A percentile compares a stretch with the other conserved stretches of the same genome.
These are phyloP conservation scores for Labeo calbasu DNA, from an alignment of 2,797 vertebrate genomes.

Conservation along the genomic window DNA sequence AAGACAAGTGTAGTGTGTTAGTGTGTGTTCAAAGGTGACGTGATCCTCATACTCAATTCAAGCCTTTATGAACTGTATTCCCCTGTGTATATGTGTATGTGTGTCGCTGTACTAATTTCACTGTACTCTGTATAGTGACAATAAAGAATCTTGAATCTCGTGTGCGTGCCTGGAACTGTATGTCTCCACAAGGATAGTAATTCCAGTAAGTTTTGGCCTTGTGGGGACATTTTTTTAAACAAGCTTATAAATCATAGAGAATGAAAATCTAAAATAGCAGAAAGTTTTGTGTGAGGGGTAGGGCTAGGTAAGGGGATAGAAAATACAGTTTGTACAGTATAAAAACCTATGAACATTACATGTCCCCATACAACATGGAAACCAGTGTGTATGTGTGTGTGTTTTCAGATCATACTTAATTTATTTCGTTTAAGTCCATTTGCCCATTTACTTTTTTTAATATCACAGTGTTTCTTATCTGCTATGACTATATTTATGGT, in stretches of 20 bases:
- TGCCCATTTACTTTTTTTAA: neutral
- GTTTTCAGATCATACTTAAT: neutral
- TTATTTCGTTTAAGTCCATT: neutral
- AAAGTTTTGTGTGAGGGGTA: neutral
- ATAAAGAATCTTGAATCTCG: too few relatives aligned
- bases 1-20: slow-evolving; percentile 1
- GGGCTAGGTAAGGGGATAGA: neutral
- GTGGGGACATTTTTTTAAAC: neutral
- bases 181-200: neutral
- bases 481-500: too few relatives aligned
- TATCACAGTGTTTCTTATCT: too few relatives aligned
- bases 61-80: neutral
- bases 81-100: neutral
- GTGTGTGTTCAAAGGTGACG: slow-evolving; percentile 21
- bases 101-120: neutral
- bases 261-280: neutral
- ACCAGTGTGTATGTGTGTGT: neutral
- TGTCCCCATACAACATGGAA: neutral
- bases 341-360: neutral
- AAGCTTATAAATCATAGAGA: neutral
- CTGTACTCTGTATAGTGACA: too few relatives aligned
- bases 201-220: neutral
- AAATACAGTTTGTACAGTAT: neutral
- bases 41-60: neutral
- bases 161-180: too few relatives aligned